Conservation (phyloP, 2,797 vertebrate genomes). For the Microchirus variegatus region DNA sequence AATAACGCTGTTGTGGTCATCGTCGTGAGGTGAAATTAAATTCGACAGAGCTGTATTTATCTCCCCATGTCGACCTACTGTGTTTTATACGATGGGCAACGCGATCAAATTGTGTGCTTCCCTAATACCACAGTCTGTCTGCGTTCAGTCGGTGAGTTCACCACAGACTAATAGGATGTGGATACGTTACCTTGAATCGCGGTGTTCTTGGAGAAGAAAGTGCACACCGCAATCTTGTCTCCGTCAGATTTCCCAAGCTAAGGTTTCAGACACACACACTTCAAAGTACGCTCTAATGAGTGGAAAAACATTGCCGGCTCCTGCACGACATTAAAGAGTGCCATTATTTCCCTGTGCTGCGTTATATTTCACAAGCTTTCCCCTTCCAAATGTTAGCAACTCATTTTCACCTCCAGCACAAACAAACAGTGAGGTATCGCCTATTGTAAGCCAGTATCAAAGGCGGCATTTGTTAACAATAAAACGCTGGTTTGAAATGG, state of each 20-base stretch:
- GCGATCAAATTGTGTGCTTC: constrained; percentile 54
- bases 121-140: constrained; percentile 60
- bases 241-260: constrained; percentile 77
- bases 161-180: constrained; percentile 74
- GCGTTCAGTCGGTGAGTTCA: constrained; percentile 62
- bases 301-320: constrained; percentile 76
- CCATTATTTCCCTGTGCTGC: constrained; percentile 55
- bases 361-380: constrained; percentile 71
- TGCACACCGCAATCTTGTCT: constrained; percentile 68
- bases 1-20: constrained; percentile 56
- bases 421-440: constrained; percentile 78
- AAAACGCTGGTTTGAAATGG: constrained; percentile 80
- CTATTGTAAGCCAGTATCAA: constrained; percentile 77
- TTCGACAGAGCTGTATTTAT: constrained; percentile 60
- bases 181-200: constrained; percentile 75
- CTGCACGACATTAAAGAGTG: constrained; percentile 75
- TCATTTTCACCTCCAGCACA: constrained; percentile 85
- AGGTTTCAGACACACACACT: constrained; percentile 76
- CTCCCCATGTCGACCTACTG: constrained; percentile 48
- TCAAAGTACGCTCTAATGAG: constrained; percentile 80
- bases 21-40: constrained; percentile 56
- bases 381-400: constrained; percentile 74
- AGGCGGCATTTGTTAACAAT: constrained; percentile 84
- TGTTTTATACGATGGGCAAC: constrained; percentile 51
- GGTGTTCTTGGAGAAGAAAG: constrained; percentile 70